Percentiles rank a stretch among this genome's conserved stretches.
phyloP scores from a whole-genome alignment of 2,113 vertebrate genomes.

The Brachyhypopomus gauderio region DNA sequence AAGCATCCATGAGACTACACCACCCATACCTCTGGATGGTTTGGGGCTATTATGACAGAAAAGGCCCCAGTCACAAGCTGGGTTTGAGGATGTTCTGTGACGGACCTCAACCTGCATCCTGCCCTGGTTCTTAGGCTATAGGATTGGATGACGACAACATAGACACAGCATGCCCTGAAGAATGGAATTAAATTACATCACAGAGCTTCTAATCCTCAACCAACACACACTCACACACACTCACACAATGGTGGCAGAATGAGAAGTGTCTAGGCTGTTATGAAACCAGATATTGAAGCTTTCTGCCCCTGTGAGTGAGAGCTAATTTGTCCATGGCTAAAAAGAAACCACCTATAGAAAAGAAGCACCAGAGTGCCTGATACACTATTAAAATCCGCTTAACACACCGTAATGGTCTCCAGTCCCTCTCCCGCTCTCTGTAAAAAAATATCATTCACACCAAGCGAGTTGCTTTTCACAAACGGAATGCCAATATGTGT shows the following conservation, averaged over 20 bases:
- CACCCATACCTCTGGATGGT: slow-evolving; percentile 19
- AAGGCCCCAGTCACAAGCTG: slow-evolving; percentile 27
- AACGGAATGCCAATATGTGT: background rate
- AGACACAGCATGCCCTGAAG: slow-evolving; percentile 34
- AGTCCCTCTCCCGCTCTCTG: background rate
- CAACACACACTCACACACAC: background rate
- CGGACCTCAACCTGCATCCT: slow-evolving; percentile 31
- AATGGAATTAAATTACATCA: slow-evolving; percentile 53
- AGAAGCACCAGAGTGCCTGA: background rate
- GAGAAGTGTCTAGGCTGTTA: slow-evolving; percentile 36
- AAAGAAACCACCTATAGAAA: background rate
- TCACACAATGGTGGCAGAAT: slow-evolving; percentile 31
- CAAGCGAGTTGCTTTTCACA: background rate
- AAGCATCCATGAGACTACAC: background rate
- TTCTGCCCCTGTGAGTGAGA: background rate
- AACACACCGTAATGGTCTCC: background rate
- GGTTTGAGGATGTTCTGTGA: slow-evolving; percentile 34
- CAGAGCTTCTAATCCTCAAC: slow-evolving; percentile 13
- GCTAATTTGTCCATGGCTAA: slow-evolving; percentile 21
- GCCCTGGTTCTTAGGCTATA: slow-evolving; percentile 32
- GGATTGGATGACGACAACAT: slow-evolving; percentile 48
- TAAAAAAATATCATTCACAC: slow-evolving; percentile 1
- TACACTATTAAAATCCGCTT: slow-evolving; percentile 11
- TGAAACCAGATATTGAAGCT: slow-evolving; percentile 34
- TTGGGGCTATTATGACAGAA: slow-evolving; percentile 32